Conservation (phyloP, 2,113 vertebrate species). For the Onychostoma macrolepis region DNA sequence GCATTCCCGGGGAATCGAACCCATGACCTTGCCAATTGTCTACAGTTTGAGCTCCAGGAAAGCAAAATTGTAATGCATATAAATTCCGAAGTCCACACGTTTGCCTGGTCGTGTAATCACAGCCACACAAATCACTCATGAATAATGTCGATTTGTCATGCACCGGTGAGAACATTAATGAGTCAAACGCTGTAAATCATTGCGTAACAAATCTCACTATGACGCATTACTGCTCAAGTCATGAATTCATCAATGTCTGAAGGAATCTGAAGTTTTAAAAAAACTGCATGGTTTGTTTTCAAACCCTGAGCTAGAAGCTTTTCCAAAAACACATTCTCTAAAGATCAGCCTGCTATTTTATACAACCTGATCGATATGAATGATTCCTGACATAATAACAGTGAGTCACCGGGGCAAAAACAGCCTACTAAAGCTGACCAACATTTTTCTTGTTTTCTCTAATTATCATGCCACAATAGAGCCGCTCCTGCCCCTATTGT, state of each 20-base stretch:
- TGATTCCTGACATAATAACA: background rate
- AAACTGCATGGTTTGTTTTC: background rate
- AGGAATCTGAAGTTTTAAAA: background rate
- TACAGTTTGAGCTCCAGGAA: background rate
- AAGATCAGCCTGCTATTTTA: background rate
- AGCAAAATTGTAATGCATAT: background rate
- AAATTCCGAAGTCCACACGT: background rate
- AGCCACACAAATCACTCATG: background rate
- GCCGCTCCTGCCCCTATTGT: constrained; percentile 25
- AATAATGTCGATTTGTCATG: background rate
- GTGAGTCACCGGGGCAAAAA: background rate
- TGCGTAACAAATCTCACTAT: background rate
- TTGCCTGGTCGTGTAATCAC: background rate
- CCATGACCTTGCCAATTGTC: background rate
- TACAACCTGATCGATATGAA: background rate
- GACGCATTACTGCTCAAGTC: background rate
- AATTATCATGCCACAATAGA: constrained; percentile 12
- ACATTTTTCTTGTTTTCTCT: background rate
- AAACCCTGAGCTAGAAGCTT: background rate
- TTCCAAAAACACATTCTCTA: background rate
- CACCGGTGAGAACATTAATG: background rate
- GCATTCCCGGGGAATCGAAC: background rate
- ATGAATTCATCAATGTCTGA: background rate
- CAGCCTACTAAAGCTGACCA: background rate
- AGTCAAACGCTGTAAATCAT: background rate